Base-by-base conservation (phyloP, 2,888 invertebrate species). In the Ochropleura leucogaster region DNA sequence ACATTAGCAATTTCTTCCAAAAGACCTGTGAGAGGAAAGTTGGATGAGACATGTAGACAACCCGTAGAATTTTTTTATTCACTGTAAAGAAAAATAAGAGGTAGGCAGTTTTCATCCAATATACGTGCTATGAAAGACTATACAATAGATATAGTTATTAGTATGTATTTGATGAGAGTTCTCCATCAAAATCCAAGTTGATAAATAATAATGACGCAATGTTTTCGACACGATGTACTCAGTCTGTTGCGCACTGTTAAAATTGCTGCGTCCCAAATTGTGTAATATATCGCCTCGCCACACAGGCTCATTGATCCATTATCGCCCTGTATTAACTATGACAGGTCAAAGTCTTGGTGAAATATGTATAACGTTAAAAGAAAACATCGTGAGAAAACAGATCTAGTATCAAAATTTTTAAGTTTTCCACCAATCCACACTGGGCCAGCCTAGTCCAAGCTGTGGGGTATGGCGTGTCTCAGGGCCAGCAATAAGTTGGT, bases 191-290 rank as follows among this genome's bases (percentile, higher is more conserved):
- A 63, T 20, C 8, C 16, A 12, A 51, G 44, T 59, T 49, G 42
- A 74, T 69, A 47, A 55, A 60, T 18, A 42, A 62, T 62, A 62
- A 72, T 64, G 57, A 60, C 40, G 55, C 59, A 63, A 63, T 73
- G 18, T 64, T 53, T 68, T 68, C 44, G 49, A 65, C 49, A 59
- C 16, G 44, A 60, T 30, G 7, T 46, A 59, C 55, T 7, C 30
- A 51, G 40, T 49, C 40, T 18, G 18, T 69, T 75, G 65, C 62
- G 57, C 30, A 70, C 57, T 40, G 40, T 64, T 72, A 51, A 53
- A 59, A 67, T 18, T 44, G 42, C 30, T 51, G 42, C 40, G 57
- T 76, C 53, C 18, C 18, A 80, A 68, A 80, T 80, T 74, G 68
- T 16, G 53, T 40, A 74, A 74, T 53, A 46, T 64, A n/a, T 59